Evolutionary conservation across 2,888 invertebrate species (phyloP).

Genomic region (Dinocampus coccinellae): DNA sequence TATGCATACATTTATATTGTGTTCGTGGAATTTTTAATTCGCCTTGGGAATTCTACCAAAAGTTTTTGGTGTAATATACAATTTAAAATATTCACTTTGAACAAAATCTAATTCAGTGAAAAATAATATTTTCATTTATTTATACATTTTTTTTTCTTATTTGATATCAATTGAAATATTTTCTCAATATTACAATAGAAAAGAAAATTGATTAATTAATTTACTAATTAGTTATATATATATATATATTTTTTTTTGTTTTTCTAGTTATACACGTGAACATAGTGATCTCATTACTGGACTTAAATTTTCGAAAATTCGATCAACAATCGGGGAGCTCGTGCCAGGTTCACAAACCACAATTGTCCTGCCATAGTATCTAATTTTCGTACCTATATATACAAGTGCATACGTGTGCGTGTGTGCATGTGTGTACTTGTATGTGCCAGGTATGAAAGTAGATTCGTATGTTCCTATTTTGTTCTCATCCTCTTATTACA

Average conservation of each 20-base stretch:
- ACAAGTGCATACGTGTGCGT: no score
- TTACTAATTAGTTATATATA: no score
- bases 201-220: no score
- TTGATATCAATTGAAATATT: no score
- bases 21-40: background rate
- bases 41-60: background rate
- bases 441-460: background rate
- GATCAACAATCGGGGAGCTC: conserved; percentile 17
- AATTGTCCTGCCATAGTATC: conserved; percentile 28
- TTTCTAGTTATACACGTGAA: background rate
- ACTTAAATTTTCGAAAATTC: conserved; percentile 21
- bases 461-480: conserved; percentile 10
- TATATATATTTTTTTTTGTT: no score
- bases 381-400: no score
- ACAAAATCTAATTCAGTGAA: no score
- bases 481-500: background rate
- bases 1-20: background rate
- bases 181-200: no score
- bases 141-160: no score
- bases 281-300: background rate
- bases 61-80: background rate
- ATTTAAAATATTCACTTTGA: background rate
- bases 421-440: no score
- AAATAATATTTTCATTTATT: no score
- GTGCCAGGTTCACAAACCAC: conserved; percentile 13